phyloP scores from a whole-genome alignment of 1,140 invertebrate genomes.

The Harlomillsia oculata region DNA sequence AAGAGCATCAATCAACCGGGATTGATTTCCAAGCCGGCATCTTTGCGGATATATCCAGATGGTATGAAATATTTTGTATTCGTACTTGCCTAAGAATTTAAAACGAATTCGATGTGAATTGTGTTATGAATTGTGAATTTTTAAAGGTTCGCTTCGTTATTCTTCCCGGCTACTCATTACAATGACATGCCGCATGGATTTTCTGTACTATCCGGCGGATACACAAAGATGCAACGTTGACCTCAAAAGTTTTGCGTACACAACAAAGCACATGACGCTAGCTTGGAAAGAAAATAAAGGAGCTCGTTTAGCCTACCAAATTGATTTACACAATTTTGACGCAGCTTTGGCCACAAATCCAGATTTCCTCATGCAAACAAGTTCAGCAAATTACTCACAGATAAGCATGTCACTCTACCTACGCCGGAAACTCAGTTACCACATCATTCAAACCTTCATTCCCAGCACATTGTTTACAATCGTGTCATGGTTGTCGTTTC shows the following conservation, averaged over 20 bases:
- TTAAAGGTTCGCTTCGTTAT: constrained; percentile 9
- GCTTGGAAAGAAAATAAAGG: constrained; percentile 22
- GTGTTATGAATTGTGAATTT: neutral
- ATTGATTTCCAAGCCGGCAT: constrained; percentile 28
- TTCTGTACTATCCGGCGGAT: constrained; percentile 23
- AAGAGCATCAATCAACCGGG: constrained; percentile 11
- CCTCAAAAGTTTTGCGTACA: constrained; percentile 26
- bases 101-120: too few species aligned
- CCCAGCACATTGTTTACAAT: constrained; percentile 54
- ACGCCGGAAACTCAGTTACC: constrained; percentile 49
- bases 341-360: constrained; percentile 12
- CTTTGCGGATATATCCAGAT: constrained; percentile 31
- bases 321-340: constrained; percentile 23
- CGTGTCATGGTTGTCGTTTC: constrained; percentile 56
- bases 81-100: too few species aligned
- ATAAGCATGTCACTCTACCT: constrained; percentile 41
- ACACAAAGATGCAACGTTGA: constrained; percentile 22
- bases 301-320: constrained; percentile 1
- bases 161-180: constrained; percentile 1
- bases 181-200: constrained; percentile 28
- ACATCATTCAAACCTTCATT: constrained; percentile 52
- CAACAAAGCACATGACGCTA: constrained; percentile 7
- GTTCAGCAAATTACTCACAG: constrained; percentile 14
- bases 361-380: constrained; percentile 14
- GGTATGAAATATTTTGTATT: neutral